Evolutionary conservation across 2,888 invertebrate species (phyloP), one percentile per base, ranked within the genome.

Genomic region (Nemotelus nigrinus): DNA sequence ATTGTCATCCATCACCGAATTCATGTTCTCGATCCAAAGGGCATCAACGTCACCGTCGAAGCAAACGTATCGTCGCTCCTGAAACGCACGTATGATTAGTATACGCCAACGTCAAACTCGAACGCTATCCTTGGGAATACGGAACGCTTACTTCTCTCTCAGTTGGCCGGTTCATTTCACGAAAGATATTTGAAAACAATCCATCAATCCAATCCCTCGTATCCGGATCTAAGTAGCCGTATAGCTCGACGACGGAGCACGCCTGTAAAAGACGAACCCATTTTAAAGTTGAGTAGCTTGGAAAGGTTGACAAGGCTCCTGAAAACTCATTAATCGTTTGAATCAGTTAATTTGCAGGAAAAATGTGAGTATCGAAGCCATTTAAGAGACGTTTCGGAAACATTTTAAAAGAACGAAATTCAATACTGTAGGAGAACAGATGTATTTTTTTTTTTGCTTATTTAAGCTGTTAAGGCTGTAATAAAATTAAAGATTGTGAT

Each of bases 1-100:
- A 85, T 97, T 97, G 86, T 97, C 97, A 84, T 97, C 97, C 97
- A 97, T 97, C 2, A 97, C 96, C 0, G 96, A 96, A 88, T 97
- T 97, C 96, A 97, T 97, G 88, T 97, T 97, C 87, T 97, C 97
- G 81, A 97, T 96, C 97, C 97, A 97, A 58, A 96, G 89, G 0
- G 97, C 95, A 88, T 97, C 97, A 2, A 97, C 96, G 84, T 97
- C 96, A 2, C 97, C 97, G 85, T 97, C 97, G 87, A 96, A 97
- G 67, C 97, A 88, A 67, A 96, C 95, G 85, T 95, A 96, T 78
- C 92, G 92, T 76, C 92, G 90, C 84, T 96, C 96, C 80, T 92
- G 89, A 25, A 25, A 25, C 25, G 25, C 25, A 25, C 25, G 25
- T 25, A 25, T 25, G 25, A 25, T 25, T 25, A 25, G 25, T 25